Percentiles rank a stretch among this genome's conserved stretches.
Conservation (phyloP, 2,888 invertebrate species). For the Tryphoninae sp. region DNA sequence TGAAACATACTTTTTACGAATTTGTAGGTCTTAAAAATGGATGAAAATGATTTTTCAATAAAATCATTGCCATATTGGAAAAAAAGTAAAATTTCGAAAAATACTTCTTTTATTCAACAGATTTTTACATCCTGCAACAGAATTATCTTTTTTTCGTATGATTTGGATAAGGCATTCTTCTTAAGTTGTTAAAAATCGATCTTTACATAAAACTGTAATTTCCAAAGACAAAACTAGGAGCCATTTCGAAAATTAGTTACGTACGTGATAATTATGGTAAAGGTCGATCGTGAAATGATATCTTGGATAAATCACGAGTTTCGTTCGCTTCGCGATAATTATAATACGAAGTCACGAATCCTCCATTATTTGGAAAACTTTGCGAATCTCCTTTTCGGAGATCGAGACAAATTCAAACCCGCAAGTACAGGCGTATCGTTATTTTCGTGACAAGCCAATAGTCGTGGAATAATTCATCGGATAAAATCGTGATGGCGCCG, state of each 20-base stretch:
- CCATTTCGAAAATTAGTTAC: neutral
- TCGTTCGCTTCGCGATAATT: neutral
- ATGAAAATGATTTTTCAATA: too few species aligned
- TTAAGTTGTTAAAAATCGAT: too few species aligned
- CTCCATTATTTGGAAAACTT: neutral
- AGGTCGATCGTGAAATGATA: slow-evolving; percentile 1
- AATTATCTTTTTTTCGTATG: too few species aligned
- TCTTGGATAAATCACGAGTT: neutral
- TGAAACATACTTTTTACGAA: too few species aligned
- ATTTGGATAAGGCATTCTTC: too few species aligned
- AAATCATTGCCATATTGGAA: too few species aligned
- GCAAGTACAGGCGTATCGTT: neutral
- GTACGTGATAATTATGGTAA: neutral
- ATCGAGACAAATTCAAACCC: neutral
- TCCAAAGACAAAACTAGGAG: neutral
- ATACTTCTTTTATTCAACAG: too few species aligned
- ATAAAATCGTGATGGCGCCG: neutral
- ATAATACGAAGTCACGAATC: neutral
- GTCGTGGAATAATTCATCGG: slow-evolving; percentile 52
- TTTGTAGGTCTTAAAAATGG: too few species aligned
- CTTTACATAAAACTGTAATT: too few species aligned
- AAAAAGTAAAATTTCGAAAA: too few species aligned
- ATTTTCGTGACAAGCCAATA: slow-evolving; percentile 23
- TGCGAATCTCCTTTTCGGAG: neutral
- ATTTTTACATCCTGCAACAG: too few species aligned